phyloP scores from a whole-genome alignment of 2,888 invertebrate species.

The Loripinus fragilis region DNA sequence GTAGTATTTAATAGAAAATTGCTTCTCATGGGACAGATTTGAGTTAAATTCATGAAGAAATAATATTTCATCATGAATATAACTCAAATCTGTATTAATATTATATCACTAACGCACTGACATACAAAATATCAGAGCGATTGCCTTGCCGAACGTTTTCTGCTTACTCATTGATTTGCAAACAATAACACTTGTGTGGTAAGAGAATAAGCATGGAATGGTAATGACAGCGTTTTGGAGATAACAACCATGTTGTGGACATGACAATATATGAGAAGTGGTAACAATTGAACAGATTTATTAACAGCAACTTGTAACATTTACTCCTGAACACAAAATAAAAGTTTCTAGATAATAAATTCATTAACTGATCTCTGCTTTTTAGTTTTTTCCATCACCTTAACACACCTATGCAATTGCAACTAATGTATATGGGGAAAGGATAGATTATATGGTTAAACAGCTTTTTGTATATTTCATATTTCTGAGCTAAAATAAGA shows the following conservation, averaged over 20 bases:
- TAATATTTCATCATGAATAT: too few relatives aligned
- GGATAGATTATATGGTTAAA: neutral
- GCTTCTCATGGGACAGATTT: neutral
- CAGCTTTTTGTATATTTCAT: too few relatives aligned
- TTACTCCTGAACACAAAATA: slow-evolving; percentile 2
- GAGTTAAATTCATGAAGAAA: neutral
- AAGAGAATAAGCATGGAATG: neutral
- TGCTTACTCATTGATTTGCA: neutral
- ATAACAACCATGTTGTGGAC: neutral
- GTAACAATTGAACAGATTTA: neutral
- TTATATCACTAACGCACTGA: neutral
- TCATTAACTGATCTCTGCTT: neutral
- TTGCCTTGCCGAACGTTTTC: neutral
- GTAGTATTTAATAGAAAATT: neutral
- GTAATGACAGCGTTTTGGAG: slow-evolving; percentile 2
- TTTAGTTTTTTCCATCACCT: neutral
- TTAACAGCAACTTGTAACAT: neutral
- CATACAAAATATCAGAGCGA: neutral
- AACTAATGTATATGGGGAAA: neutral
- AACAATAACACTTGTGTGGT: neutral
- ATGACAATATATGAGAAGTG: neutral
- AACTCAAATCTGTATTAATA: too few relatives aligned
- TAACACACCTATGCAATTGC: too few relatives aligned
- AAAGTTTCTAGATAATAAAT: neutral
- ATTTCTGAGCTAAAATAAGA: too few relatives aligned